Percentiles rank a stretch among this genome's conserved stretches.
Conservation (phyloP, 2,797 vertebrate species). For the Karalla daura region DNA sequence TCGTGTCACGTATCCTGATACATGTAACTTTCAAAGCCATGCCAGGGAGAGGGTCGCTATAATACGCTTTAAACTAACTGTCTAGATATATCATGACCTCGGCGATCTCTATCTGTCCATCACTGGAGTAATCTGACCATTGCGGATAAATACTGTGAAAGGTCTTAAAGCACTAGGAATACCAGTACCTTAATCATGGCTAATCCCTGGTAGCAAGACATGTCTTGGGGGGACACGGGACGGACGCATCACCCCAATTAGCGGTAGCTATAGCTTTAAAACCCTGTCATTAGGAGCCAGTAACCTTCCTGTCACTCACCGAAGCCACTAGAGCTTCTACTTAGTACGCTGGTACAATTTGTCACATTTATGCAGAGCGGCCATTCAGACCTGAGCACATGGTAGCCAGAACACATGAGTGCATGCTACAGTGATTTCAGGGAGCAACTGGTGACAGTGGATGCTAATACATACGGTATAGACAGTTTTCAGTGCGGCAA, state of each 20-base stretch:
- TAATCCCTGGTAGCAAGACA: conserved; percentile 74
- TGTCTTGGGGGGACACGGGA: conserved; percentile 74
- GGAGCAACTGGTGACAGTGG: conserved; percentile 15
- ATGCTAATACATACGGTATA: conserved; percentile 43
- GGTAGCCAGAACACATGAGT: neutral
- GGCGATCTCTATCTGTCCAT: conserved; percentile 71
- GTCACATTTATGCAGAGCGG: conserved; percentile 52
- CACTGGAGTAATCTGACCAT: conserved; percentile 68
- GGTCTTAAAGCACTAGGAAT: conserved; percentile 63
- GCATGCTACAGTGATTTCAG: neutral
- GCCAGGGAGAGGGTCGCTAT: conserved; percentile 23
- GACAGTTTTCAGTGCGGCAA: conserved; percentile 37
- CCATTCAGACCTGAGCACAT: neutral
- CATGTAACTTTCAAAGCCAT: conserved; percentile 53
- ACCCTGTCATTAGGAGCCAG: conserved; percentile 73
- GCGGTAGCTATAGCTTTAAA: conserved; percentile 73
- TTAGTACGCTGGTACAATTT: conserved; percentile 48
- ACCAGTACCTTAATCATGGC: conserved; percentile 74
- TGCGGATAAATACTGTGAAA: conserved; percentile 67
- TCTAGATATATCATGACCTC: conserved; percentile 51
- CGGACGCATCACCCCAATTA: conserved; percentile 81
- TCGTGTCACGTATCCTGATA: conserved; percentile 42
- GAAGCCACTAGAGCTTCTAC: conserved; percentile 35
- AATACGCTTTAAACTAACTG: conserved; percentile 59
- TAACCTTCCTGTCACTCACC: conserved; percentile 77